Base-by-base conservation (phyloP, 2,113 vertebrate species). In the Pseudonaja textilis region DNA sequence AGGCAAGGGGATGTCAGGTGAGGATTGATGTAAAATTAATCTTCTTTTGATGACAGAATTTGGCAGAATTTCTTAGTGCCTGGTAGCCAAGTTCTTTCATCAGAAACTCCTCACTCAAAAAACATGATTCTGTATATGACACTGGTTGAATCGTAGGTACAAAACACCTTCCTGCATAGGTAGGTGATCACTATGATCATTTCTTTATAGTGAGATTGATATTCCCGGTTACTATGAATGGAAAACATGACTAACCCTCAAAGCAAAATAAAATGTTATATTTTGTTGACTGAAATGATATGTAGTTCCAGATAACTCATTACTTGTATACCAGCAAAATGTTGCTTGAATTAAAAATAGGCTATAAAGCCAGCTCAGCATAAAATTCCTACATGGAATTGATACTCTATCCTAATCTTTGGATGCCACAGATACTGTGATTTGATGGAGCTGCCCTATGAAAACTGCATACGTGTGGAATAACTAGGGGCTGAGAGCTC, bases 11-110 rank as follows among this genome's bases (percentile, higher is more conserved):
- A 89, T 95, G 95, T 94, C 94, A 94, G 96, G 54, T 94, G 89
- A 12, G 39, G 52, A 95, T 95, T 90, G 95, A 92, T 93, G 94
- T 95, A 94, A 95, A 59, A 69, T 93, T 94, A 94, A 93, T 96
- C 96, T 97, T 95, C 85, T 59, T 91, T 89, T 92, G 69, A 96
- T 92, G 92, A 93, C 74, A 0, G 0, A 91, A 95, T 93, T 94
- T 89, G 0, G 94, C 94, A 95, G 93, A 94, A 61, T 94, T 96
- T 74, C 93, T 94, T 93, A 91, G 50, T 91, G 42, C 92, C 93
- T 87, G 94, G 57, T 89, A 89, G 95, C 0, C 16, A 93, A 25
- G 2, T 57, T 69, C 52, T 8, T 88, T 94, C 93, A 91, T 92
- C 94, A 55, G 85, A n/a, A 88, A 90, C 42, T 87, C 52, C 90